These are phyloP conservation scores for Eriosoma lanigerum DNA, from an alignment of 1,140 invertebrate genomes.

Conservation along the genomic window DNA sequence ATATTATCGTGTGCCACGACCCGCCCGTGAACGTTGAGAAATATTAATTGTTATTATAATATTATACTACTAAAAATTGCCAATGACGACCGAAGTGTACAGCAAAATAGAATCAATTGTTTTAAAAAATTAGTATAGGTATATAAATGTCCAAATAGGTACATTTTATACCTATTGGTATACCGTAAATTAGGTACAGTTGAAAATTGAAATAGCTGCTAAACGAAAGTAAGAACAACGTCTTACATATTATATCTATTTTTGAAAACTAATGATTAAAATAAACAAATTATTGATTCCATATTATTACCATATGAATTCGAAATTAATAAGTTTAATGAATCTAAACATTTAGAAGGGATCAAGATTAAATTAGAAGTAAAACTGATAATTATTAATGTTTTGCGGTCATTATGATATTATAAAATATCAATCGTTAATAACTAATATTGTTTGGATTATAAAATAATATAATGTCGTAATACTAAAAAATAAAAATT, in stretches of 20 bases:
- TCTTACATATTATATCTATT: background rate
- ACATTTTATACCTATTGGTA: background rate
- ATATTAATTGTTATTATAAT: slow-evolving; percentile 41
- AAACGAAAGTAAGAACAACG: background rate
- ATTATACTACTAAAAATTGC: background rate
- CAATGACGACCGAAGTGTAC: background rate
- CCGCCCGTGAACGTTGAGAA: slow-evolving; percentile 31
- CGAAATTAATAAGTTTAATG: no score
- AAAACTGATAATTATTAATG: no score
- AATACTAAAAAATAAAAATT: no score
- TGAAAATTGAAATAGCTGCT: background rate
- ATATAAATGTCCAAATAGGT: background rate
- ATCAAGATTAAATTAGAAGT: no score
- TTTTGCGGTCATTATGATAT: no score
- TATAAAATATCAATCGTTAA: no score
- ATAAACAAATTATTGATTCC: no score
- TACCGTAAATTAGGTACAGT: background rate
- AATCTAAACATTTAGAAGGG: no score
- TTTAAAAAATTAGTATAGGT: background rate
- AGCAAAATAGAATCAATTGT: slow-evolving; percentile 19
- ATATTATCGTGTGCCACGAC: slow-evolving; percentile 39
- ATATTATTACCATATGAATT: no score
- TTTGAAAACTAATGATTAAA: background rate
- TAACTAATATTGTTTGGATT: no score
- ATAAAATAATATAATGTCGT: no score